Conservation (phyloP, 2,888 invertebrate species). For the Clitarchus hookeri region DNA sequence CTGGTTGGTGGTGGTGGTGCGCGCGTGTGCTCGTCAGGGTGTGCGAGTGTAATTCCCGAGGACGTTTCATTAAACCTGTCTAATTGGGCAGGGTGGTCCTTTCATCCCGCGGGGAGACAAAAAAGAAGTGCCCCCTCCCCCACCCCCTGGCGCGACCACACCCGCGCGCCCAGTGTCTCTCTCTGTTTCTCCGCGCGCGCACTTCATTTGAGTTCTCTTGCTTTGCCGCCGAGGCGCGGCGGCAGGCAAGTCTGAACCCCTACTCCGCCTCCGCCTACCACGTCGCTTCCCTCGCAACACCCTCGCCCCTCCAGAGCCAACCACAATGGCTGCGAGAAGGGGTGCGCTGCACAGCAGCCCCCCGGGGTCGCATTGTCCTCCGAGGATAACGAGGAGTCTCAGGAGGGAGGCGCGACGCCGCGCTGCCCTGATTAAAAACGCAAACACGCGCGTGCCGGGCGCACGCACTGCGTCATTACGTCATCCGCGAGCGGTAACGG, state of each 20-base stretch:
- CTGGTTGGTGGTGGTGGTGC: background rate
- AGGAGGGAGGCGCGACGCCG: background rate
- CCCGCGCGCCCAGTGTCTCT: too few species aligned
- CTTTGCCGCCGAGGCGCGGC: background rate
- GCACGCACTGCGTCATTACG: background rate
- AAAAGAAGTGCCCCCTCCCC: background rate
- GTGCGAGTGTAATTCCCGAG: constrained; percentile 14
- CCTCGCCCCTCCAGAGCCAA: background rate
- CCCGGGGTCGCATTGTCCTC: background rate
- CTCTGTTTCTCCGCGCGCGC: background rate
- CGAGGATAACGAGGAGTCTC: background rate
- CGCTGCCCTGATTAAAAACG: background rate
- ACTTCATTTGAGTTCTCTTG: background rate
- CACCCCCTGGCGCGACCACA: too few species aligned
- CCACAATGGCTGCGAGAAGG: background rate
- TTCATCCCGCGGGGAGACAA: background rate
- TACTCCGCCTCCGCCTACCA: background rate
- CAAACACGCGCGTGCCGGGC: background rate
- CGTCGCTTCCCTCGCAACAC: background rate
- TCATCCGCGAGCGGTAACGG: background rate
- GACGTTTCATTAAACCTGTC: constrained; percentile 14
- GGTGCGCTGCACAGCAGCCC: background rate
- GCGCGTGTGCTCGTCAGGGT: background rate
- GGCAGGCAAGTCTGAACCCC: background rate
- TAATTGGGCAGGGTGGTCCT: constrained; percentile 5